Percentiles rank a stretch among this genome's conserved stretches.
phyloP scores from a whole-genome alignment of 1,140 invertebrate genomes.

The Mactra quadrangularis region DNA sequence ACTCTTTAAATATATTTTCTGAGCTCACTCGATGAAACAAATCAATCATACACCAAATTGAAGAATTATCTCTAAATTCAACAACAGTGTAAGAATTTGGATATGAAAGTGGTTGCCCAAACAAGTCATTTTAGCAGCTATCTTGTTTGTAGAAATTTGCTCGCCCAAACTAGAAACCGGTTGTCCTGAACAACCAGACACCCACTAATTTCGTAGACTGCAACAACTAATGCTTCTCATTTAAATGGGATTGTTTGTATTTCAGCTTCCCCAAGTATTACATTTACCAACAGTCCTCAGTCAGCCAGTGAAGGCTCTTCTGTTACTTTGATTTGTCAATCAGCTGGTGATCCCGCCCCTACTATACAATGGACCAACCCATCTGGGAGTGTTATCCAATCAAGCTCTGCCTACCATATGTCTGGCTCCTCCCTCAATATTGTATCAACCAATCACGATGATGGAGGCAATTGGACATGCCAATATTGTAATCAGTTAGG shows the following conservation, averaged over 20 bases:
- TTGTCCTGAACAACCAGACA: no score
- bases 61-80: no score
- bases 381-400: conserved; percentile 13
- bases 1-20: no score
- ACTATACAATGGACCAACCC: conserved; percentile 40
- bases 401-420: conserved; percentile 12
- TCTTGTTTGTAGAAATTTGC: no score
- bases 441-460: neutral
- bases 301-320: conserved; percentile 18
- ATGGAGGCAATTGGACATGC: conserved; percentile 43
- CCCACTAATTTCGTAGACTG: no score
- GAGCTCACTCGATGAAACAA: no score
- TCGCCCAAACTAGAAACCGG: no score
- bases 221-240: no score
- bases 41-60: no score
- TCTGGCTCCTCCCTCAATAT: conserved; percentile 19
- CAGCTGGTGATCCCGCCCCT: conserved; percentile 46
- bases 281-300: conserved; percentile 43
- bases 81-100: no score
- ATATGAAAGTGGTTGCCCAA: no score
- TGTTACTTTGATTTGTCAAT: conserved; percentile 42
- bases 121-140: no score
- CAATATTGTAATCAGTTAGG: conserved; percentile 34
- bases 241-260: neutral
- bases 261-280: conserved; percentile 43